Conservation (phyloP, 2,888 invertebrate genomes). For the Nephrotoma guestfalica region DNA sequence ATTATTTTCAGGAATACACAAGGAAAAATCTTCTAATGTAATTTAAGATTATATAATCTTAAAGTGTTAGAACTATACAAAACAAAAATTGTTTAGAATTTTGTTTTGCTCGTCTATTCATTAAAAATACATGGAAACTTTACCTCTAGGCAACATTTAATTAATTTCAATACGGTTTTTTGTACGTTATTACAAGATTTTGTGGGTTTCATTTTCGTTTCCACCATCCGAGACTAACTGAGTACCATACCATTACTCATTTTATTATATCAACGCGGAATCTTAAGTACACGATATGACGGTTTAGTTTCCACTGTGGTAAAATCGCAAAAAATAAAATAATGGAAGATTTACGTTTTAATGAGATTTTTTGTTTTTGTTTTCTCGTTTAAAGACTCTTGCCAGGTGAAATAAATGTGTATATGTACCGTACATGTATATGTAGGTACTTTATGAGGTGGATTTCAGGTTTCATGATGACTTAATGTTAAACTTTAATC, state of each 20-base stretch:
- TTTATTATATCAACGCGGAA: not conserved
- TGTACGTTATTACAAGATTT: not conserved
- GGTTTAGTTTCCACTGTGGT: not conserved
- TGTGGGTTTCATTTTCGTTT: not conserved
- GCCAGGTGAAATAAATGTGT: not conserved
- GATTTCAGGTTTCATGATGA: not conserved
- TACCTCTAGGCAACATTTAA: not conserved
- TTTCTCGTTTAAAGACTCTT: not conserved
- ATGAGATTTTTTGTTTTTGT: not conserved
- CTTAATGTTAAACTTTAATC: not conserved
- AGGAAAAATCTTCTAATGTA: not conserved
- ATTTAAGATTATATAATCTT: not conserved
- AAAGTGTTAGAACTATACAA: not conserved
- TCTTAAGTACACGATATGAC: not conserved
- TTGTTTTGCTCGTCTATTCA: not conserved
- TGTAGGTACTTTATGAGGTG: not conserved
- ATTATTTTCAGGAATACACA: not conserved
- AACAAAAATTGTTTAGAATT: not conserved
- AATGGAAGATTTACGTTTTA: not conserved
- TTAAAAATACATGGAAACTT: not conserved
- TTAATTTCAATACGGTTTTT: too few relatives aligned
- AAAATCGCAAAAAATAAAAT: not conserved
- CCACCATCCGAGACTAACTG: not conserved
- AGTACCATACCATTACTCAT: not conserved
- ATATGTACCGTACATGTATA: not conserved